These are phyloP conservation scores for human DNA, from an alignment of 2,113 vertebrate genomes.

Conservation along the genomic window GRCh38 chr14:63860501-63861000, in stretches of 20 bases:
- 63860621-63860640: neutral
- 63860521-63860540: neutral
- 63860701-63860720: neutral
- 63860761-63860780: neutral
- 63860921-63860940: neutral
- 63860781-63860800: neutral
- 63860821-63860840: neutral
- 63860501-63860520: neutral
- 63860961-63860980: neutral
- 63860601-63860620: neutral
- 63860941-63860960: neutral
- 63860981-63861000: neutral
- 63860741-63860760: neutral
- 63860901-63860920: neutral
- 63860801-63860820: neutral
- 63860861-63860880: neutral
- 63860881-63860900: neutral
- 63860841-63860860: accelerated
- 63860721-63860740: neutral
- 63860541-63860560: neutral
- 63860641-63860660: neutral
- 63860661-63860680: neutral
- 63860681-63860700: neutral
- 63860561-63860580: neutral
- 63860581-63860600: neutral